Base-by-base conservation (phyloP, 2,113 vertebrate species). In the Percopsis transmontana region DNA sequence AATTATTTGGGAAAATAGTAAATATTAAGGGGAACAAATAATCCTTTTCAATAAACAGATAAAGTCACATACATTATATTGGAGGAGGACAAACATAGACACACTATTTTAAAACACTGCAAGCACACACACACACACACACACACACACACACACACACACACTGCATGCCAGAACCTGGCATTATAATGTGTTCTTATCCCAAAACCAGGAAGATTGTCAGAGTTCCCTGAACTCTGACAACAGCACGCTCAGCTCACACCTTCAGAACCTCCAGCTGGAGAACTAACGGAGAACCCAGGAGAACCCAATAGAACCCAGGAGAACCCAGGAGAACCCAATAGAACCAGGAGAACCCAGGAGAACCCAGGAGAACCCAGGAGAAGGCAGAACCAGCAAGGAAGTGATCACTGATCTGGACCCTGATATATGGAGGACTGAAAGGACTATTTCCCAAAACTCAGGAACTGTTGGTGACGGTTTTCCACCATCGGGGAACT, bases 341-440 rank as follows among this genome's bases (percentile, higher is more conserved):
- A 13, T 11, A 56, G 50, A 20, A 68, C 58, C 80, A 73, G 15
- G 66, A 80, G 77, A 76, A 60, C 44, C 60, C 57, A 15, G 72
- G 69, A 55, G 66, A 78, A 2, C 61, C 72, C 85, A 77, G 33
- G 58, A 66, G 72, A 21, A n/a, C 5, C 60, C 33, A 18, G 7
- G 19, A 54, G 44, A 62, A 62, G 54, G 54, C 55, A 20, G 45
- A 72, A 58, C 59, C 57, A 0, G 16, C 45, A 48, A 5, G 42
- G 42, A 14, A 44, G 3, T 14, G 42, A 44, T 44, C 2, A 0
- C 41, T 44, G 58, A 58, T 47, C 45, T 21, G 33, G 41, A n/a
- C 3, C 40, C 27, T 1, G 8, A 16, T 21, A 40, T 19, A 40
- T n/a, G 15, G 42, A 44, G 19, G 23, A 41, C 13, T 1, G 2